Conservation (phyloP, 2,113 vertebrate genomes). For the Alethe diademata region DNA sequence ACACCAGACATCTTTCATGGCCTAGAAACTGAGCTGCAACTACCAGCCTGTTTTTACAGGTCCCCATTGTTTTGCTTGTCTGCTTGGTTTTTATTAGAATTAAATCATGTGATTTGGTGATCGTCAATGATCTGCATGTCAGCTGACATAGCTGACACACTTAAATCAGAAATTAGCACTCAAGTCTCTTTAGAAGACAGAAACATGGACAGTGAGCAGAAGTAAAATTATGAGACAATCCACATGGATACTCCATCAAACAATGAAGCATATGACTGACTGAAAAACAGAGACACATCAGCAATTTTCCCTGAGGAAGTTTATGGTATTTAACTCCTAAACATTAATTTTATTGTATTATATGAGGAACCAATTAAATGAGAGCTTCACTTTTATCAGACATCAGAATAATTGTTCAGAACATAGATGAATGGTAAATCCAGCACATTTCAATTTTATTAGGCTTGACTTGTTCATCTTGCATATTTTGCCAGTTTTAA, state of each 20-base stretch:
- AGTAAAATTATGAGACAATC: conserved; percentile 37
- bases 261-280: conserved; percentile 72
- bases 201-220: conserved; percentile 12
- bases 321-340: conserved; percentile 74
- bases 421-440: conserved; percentile 57
- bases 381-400: conserved; percentile 63
- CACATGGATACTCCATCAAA: conserved; percentile 65
- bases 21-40: not conserved
- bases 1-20: not conserved
- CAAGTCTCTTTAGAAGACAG: conserved; percentile 36
- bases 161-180: conserved; percentile 62
- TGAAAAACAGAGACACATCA: conserved; percentile 67
- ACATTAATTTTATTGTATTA: conserved; percentile 76
- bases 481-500: conserved; percentile 51
- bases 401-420: conserved; percentile 58
- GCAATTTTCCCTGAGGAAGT: conserved; percentile 67
- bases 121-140: conserved; percentile 47
- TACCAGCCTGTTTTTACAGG: not conserved
- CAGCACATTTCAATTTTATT: conserved; percentile 68
- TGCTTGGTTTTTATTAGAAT: not conserved
- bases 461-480: conserved; percentile 52
- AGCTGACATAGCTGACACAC: conserved; percentile 58
- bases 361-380: conserved; percentile 69
- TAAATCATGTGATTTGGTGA: conserved; percentile 6
- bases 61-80: not conserved